Base-by-base conservation (phyloP, 1,140 invertebrate species). In the Ips typographus region DNA sequence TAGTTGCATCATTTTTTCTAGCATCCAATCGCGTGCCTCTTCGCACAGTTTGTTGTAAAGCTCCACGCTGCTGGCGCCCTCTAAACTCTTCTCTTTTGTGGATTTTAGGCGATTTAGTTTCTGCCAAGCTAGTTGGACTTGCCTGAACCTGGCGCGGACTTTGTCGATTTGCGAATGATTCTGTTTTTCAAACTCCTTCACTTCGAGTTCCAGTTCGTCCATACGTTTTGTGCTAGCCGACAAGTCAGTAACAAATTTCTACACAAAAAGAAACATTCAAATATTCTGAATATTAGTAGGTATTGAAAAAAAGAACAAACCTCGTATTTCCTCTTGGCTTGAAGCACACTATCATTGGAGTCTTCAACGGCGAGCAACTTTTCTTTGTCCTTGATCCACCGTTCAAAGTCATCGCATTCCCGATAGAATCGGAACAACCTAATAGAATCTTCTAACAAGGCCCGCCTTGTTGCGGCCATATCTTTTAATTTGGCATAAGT, bases 341-440 rank as follows among this genome's bases (percentile, higher is more conserved):
- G 94, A 76, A 97, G 94, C n/a, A 98, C 94, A 75, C 91, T 94
- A 70, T 96, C 94, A 8, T 88, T 85, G 7, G 88, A 87, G 73
- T 98, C 95, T 66, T 96, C 93, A 6, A 90, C 86, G 51, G 90
- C 84, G 38, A 98, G 83, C 81, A 96, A 86, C 76, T 92, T 91
- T 80, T 97, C 94, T 78, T 96, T 98, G 66, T 98, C 96, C 75
- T 91, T 91, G 77, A 98, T 96, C 97, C 97, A 99, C 72, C 91
- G 90, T 81, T 98, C 96, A 80, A 99, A 98, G 79, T 98, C 95
- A 77, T 98, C 95, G 83, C 96, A 99, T 79, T 99, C 96, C n/a
- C 92, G 87, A 80, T 96, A 96, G 84, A 98, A 98, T 41, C 90
- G 91, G 80, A 95, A 98, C 22, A 99, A 83, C 71, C 93, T 88